Evolutionary conservation across 2,888 invertebrate species (phyloP), one percentile per base, ranked within the genome.

Genomic region (Unio delphinus): DNA sequence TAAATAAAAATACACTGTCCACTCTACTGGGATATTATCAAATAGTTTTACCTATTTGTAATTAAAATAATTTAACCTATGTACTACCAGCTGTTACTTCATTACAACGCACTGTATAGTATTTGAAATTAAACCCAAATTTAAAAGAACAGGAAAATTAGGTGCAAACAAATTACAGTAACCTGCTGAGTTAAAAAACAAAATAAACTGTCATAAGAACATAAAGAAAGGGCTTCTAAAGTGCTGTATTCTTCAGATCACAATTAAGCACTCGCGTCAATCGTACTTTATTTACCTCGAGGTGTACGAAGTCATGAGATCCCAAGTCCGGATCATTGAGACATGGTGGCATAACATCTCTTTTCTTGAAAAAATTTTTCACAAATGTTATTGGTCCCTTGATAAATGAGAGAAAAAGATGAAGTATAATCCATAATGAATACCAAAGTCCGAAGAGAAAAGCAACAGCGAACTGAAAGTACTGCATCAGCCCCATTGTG

Each of bases 251-350:
- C 56, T 26, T 5, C 18, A n/a, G 8, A n/a, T 17, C 7, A n/a
- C 55, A 26, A 28, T 45, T 61, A 5, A 8, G 23, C 30, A 23
- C 23, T 20, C 18, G 0, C 55, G 26, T 65, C 28, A 28, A 30
- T 64, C 23, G 54, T 20, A n/a, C 54, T 23, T 72, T 68, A 81
- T 23, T 72, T 68, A 81, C 82, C 81, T 83, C 78, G 11, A 83
- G 62, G 67, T 81, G 80, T n/a, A 80, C 70, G 69, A 74, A 83
- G 45, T 75, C 75, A 62, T 83, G 83, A 11, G 75, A 72, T 55
- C 83, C 83, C 54, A 81, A 64, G 61, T 67, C 71, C 15, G 83
- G 80, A 63, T 83, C 80, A 54, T 75, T 80, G 64, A 83, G 62
- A 63, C 80, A 80, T 18, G 71, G 65, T n/a, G 83, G 83, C 73